Base-by-base conservation (phyloP, 2,888 invertebrate genomes). In the Ryuthela nishihirai region DNA sequence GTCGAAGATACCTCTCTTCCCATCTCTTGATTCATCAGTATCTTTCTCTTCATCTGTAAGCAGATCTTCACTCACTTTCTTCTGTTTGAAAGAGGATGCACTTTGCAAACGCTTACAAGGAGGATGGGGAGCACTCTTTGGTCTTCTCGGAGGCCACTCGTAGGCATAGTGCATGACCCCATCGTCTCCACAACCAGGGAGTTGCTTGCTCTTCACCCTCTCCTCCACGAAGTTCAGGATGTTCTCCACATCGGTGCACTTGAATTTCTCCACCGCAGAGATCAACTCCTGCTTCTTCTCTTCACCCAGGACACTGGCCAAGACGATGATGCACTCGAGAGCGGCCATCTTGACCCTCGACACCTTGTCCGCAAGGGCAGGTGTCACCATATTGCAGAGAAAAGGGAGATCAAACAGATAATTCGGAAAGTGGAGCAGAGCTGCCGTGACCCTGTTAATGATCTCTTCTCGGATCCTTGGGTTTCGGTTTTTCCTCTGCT, bases 401-500 rank as follows among this genome's bases (percentile, higher is more conserved):
- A 67, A 67, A 4, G 71, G 69, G 63, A 78, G 69, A 67, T 85
- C 83, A 69, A 87, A 83, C 66, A 87, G 85, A 44, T 83, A 83
- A 69, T 86, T 84, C 2, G 88, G 88, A 71, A 85, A 87, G 25
- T 85, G 84, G 72, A 88, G 80, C 66, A 87, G 73, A 5, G 86
- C 83, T 65, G 84, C 85, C 70, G 88, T 85, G 44, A 87, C 76
- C 67, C 87, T 80, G 73, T 88, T 85, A 10, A 88, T 72, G 0
- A 85, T 81, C 69, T 85, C 85, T 73, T 87, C 86, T 53, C 86
- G 77, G 60, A 85, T 82, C 78, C 83, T 72, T 4, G 76, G 74
- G 61, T 76, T 76, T 59, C 73, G 70, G 63, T 77, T 74, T 26
- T 71, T 70, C 20, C 78, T 69, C 60, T 77, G 77, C 47, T 78